Evolutionary conservation across 2,888 invertebrate species (phyloP).

Genomic region (Phrixothrix hirtus): DNA sequence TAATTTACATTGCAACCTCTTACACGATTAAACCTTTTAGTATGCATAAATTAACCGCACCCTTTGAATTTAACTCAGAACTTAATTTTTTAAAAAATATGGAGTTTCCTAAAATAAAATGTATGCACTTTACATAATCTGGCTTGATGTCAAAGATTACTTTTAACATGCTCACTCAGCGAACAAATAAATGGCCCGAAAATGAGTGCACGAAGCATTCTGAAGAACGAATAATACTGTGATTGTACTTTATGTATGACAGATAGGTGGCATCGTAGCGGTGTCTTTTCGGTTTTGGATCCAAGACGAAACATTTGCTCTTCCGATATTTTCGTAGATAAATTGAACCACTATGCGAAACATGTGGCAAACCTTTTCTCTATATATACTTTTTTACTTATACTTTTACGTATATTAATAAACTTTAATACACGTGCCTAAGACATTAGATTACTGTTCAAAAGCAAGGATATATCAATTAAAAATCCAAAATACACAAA

Average conservation of each 20-base stretch:
- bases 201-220: slow-evolving; percentile 23
- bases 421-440: too few species aligned
- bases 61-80: too few species aligned
- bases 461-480: too few species aligned
- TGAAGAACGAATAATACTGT: slow-evolving; percentile 31
- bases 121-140: slow-evolving; percentile 8
- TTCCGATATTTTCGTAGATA: slow-evolving; percentile 27
- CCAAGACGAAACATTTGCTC: slow-evolving; percentile 32
- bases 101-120: neutral
- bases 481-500: too few species aligned
- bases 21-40: slow-evolving; percentile 19
- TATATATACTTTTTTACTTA: too few species aligned
- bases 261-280: slow-evolving; percentile 28
- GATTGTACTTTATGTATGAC: slow-evolving; percentile 32
- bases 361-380: slow-evolving; percentile 32
- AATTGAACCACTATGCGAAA: slow-evolving; percentile 13
- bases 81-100: neutral
- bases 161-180: slow-evolving; percentile 25
- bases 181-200: slow-evolving; percentile 29
- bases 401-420: too few species aligned
- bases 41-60: slow-evolving; percentile 24
- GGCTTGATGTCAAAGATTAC: slow-evolving; percentile 16
- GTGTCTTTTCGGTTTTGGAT: slow-evolving; percentile 29
- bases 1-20: slow-evolving; percentile 28
- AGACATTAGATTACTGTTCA: too few species aligned